phyloP scores from a whole-genome alignment of 2,113 vertebrate species.

The Oxygymnocypris stewartii region DNA sequence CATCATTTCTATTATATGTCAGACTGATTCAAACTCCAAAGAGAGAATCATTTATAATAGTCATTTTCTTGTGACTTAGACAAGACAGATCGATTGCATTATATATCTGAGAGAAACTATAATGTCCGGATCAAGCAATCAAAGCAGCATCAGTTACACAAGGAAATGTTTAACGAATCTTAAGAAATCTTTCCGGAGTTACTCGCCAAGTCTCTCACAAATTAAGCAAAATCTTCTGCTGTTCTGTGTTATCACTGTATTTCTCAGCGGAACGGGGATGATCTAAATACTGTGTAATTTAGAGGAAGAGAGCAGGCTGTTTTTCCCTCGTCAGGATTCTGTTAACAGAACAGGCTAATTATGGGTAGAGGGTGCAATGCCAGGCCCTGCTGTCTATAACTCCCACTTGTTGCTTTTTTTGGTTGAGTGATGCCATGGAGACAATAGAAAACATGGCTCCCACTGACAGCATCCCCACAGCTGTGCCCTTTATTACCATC shows the following conservation, averaged over 20 bases:
- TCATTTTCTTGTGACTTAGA: not conserved
- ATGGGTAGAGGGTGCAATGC: slow-evolving; percentile 35
- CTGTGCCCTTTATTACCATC: slow-evolving; percentile 37
- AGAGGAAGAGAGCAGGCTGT: slow-evolving; percentile 44
- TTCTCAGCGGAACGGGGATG: slow-evolving; percentile 31
- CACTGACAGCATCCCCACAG: slow-evolving; percentile 37
- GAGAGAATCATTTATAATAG: not conserved
- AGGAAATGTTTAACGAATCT: not conserved
- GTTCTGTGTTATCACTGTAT: slow-evolving; percentile 8
- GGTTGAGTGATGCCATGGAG: slow-evolving; percentile 39
- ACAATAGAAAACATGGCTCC: slow-evolving; percentile 37
- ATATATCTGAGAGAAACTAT: not conserved
- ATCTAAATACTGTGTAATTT: slow-evolving; percentile 55
- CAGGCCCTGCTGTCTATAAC: slow-evolving; percentile 41
- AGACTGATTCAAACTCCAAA: not conserved
- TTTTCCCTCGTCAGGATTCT: slow-evolving; percentile 37
- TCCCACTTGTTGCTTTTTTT: slow-evolving; percentile 57
- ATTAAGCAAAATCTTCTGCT: not conserved
- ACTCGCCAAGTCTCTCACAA: not conserved
- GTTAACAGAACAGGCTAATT: slow-evolving; percentile 55
- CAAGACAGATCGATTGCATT: not conserved
- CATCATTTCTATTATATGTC: too few relatives aligned
- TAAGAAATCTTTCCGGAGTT: not conserved
- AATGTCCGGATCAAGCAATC: not conserved
- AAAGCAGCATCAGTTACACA: not conserved